Base-by-base conservation (phyloP, 2,888 invertebrate genomes). In the Erebia aethiops region DNA sequence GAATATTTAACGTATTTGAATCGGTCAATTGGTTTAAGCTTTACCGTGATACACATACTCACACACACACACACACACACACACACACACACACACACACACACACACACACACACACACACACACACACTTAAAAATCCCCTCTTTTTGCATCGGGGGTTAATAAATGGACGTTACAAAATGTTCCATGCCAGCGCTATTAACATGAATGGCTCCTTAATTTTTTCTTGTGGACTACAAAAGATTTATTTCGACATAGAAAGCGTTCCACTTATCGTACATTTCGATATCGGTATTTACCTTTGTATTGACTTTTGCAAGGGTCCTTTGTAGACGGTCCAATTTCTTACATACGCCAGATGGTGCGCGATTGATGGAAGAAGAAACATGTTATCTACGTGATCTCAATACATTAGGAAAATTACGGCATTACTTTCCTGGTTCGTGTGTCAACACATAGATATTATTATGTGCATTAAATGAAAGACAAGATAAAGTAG, bases 311-410 rank as follows among this genome's bases (percentile, higher is more conserved):
- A 74, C 69, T 70, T 73, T 71, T 72, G 75, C 71, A 71, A 64
- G 58, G 62, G 70, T 65, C 69, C 70, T 57, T 62, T 62, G 49
- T 62, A 49, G 62, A 62, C 46, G 69, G 62, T 69, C 72, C 73
- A 72, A 75, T 76, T 77, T 74, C 74, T 75, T 74, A 74, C 68
- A 71, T 74, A 70, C 68, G 73, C 76, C 78, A 78, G 79, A 76
- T 77, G 78, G 74, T 77, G 72, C 73, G 67, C 74, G 74, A 71
- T 71, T 73, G 67, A 76, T 72, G 73, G 71, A 74, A 77, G 67
- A 76, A 73, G 76, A 73, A 76, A 76, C 76, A 79, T 77, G 78
- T 75, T 62, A 62, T 62, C 49, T 75, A 75, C 74, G 67, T 71
- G 74, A 75, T 74, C 72, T 75, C 67, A 35, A 69, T 69, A 72